Evolutionary conservation across 2,888 invertebrate species (phyloP), one percentile per base, ranked within the genome.

Genomic region (Portevinia maculata): DNA sequence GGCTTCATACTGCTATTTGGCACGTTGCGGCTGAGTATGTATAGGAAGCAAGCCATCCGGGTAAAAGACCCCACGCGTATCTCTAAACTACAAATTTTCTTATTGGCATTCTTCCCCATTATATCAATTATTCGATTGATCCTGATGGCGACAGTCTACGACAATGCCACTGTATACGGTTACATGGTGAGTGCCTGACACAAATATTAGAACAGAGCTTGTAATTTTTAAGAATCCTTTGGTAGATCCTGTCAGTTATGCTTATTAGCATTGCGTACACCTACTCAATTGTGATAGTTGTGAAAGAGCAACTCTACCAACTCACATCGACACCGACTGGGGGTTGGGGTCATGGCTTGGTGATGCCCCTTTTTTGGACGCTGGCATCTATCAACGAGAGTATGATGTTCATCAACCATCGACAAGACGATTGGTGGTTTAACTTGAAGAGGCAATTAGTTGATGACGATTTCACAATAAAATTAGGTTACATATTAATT

Each of bases 371-470:
- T 24, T 98, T 98, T 90, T 98, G 98, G 98, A 95, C 97, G 0
- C 89, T 97, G 87, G 94, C 95, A 15, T 97, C 98, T 88, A 93
- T 96, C 4, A 93, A 94, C 21, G 97, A 98, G 90, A 98, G 97
- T 89, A 91, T 98, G 79, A 93, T 96, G 0, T 96, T 99, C 87
- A 91, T 99, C 59, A 98, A 98, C 89, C 92, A 98, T 83, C 94
- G 94, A 85, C 95, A 96, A 88, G 93, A 95, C 86, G 94, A 95
- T 88, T 99, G 98, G 98, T 99, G 98, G 97, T 98, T 98, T 92
- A 93, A 95, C 87, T 91, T 98, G 39, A 93, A 94, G 87, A 93
- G 93, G 98, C 98, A 91, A n/a, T n/a, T n/a, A 84, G 15, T 55
- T 62, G 8, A 11, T 17, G 8, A 46, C 57, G 11, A 15, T 5